Evolutionary conservation across 2,888 invertebrate species (phyloP).

Genomic region (Arctia plantaginis): DNA sequence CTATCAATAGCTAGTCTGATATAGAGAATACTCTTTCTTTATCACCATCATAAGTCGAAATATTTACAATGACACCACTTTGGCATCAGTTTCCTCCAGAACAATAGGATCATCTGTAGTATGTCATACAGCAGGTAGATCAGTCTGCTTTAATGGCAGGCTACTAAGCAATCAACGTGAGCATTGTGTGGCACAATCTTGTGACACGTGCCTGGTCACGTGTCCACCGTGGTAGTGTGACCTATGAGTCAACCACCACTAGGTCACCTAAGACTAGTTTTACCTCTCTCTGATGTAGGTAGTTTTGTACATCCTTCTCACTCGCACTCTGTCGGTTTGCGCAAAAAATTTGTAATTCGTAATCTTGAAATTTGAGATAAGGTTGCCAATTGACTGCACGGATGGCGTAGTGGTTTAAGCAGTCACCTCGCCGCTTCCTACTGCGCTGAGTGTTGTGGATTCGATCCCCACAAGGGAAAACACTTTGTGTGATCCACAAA

Average conservation of each 20-base stretch:
- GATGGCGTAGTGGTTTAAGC: too few relatives aligned
- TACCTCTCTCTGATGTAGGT: not conserved
- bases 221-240: conserved; percentile 2
- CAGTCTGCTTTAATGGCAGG: not conserved
- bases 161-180: not conserved
- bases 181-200: not conserved
- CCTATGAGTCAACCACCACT: conserved; percentile 12
- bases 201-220: conserved; percentile 14
- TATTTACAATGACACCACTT: not conserved
- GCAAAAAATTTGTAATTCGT: not conserved
- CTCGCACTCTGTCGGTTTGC: not conserved
- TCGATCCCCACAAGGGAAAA: too few relatives aligned
- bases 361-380: not conserved
- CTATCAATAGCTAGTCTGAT: too few relatives aligned
- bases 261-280: not conserved
- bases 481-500: too few relatives aligned
- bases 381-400: too few relatives aligned
- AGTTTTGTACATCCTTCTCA: not conserved
- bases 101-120: not conserved
- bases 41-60: not conserved
- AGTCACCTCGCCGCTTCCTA: too few relatives aligned
- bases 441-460: too few relatives aligned
- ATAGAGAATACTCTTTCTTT: not conserved
- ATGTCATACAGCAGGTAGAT: not conserved
- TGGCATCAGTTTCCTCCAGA: not conserved